Evolutionary conservation across 2,113 vertebrate genomes (phyloP), one percentile per base, ranked within the genome.

Genomic region (Brachirus orientalis): DNA sequence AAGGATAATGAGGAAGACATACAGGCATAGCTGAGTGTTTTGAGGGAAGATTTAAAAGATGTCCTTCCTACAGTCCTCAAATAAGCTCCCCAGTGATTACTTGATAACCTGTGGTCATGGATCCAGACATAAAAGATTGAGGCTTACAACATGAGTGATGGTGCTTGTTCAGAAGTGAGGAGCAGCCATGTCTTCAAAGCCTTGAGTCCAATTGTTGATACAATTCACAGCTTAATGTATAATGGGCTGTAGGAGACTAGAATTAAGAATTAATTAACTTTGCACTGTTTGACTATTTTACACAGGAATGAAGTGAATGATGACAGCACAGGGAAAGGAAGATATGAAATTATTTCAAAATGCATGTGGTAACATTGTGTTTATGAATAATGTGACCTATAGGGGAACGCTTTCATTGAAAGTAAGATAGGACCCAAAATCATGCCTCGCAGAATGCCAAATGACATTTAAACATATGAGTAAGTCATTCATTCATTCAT

Each of bases 21-120:
- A 33, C n/a, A 45, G 36, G 41, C 11, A 44, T n/a, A n/a, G n/a
- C n/a, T n/a, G 45, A 43, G 14, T 10, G 13, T 63, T 62, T 66
- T 10, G 58, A 58, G 35, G 13, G 20, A 41, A 44, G 48, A 50
- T 67, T 50, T 35, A 43, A 35, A 45, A 56, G 33, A 48, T 47
- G 48, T 20, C 63, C 22, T 53, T 64, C 41, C n/a, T n/a, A n/a
- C n/a, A n/a, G n/a, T n/a, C n/a, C 70, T 46, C 67, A 68, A 54
- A 69, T 72, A 48, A 69, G 22, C 57, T 16, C 33, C 33, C 16
- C n/a, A 68, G 59, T n/a, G 59, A 66, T 72, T 60, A 54, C 55
- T 40, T 52, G 54, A 79, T 57, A 79, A 79, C 72, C 72, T 57
- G 46, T 38, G 50, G 54, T 65, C 68, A 60, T 13, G 44, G 67